These are phyloP conservation scores for Uloborus plumipes DNA, from an alignment of 2,888 invertebrate genomes.

Conservation along the genomic window DNA sequence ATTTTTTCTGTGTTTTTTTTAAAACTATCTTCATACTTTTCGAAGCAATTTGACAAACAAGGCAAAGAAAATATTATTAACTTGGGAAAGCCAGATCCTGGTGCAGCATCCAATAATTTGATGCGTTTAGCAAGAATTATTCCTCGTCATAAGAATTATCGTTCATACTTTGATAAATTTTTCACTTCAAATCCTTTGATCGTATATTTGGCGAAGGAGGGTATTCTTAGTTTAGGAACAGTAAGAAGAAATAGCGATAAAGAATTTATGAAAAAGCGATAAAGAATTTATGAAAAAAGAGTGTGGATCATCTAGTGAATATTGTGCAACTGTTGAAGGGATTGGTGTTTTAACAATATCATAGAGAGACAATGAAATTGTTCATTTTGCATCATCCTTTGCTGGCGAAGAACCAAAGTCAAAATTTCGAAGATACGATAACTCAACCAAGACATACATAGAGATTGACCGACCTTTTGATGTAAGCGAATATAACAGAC, in stretches of 20 bases:
- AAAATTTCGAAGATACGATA: not conserved
- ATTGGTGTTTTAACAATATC: not conserved
- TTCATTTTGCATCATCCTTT: not conserved
- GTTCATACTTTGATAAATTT: no score
- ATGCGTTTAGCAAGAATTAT: conserved; percentile 2
- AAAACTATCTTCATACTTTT: no score
- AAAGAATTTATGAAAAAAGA: not conserved
- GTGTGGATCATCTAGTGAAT: not conserved
- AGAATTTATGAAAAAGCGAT: not conserved
- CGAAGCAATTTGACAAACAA: no score
- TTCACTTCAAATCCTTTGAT: no score
- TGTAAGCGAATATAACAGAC: not conserved
- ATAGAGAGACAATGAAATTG: no score
- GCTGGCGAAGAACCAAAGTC: not conserved
- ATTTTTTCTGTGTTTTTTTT: no score
- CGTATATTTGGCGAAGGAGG: no score
- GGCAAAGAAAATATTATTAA: conserved; percentile 3
- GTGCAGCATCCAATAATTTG: not conserved
- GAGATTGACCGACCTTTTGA: not conserved
- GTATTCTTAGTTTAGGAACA: no score
- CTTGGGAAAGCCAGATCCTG: conserved; percentile 4
- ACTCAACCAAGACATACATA: not conserved
- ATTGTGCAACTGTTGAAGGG: not conserved
- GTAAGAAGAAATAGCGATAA: no score
- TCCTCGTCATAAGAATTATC: conserved; percentile 5